phyloP scores from a whole-genome alignment of 2,888 invertebrate genomes.

The Aporophyla lueneburgensis region DNA sequence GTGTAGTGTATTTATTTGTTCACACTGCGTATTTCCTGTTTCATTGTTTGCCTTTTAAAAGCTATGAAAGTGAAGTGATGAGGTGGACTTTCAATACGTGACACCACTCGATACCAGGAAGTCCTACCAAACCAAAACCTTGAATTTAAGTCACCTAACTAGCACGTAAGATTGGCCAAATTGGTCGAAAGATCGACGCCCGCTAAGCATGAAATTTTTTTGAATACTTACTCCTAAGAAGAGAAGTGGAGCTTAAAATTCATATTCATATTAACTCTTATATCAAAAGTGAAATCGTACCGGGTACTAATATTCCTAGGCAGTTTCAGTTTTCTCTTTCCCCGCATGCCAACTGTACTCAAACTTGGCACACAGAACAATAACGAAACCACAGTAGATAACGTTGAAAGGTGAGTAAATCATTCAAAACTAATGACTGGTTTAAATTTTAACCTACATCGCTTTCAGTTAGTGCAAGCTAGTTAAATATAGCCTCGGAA shows the following conservation, averaged over 20 bases:
- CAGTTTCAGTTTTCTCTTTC: constrained; percentile 5
- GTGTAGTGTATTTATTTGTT: not conserved
- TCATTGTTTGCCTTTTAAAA: constrained; percentile 5
- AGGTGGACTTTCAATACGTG: not conserved
- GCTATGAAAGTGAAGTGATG: not conserved
- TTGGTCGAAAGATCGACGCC: not conserved
- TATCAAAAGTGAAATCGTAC: not conserved
- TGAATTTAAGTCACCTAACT: not conserved
- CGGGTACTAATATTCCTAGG: not conserved
- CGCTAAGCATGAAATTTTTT: too few species aligned
- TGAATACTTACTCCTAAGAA: too few species aligned
- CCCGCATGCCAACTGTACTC: constrained; percentile 17
- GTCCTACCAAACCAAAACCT: not conserved
- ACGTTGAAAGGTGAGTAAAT: constrained; percentile 45
- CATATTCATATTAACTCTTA: not conserved
- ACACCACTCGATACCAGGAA: not conserved
- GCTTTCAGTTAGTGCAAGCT: constrained; percentile 36
- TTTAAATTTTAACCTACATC: constrained; percentile 53
- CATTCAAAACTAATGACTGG: constrained; percentile 40
- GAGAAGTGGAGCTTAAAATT: too few species aligned
- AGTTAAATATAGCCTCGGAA: constrained; percentile 44
- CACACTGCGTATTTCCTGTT: not conserved
- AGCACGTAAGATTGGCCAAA: not conserved
- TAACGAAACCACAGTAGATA: constrained; percentile 32
- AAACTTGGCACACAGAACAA: constrained; percentile 52